phyloP scores from a whole-genome alignment of 2,888 invertebrate genomes.

The Seira musarum region DNA sequence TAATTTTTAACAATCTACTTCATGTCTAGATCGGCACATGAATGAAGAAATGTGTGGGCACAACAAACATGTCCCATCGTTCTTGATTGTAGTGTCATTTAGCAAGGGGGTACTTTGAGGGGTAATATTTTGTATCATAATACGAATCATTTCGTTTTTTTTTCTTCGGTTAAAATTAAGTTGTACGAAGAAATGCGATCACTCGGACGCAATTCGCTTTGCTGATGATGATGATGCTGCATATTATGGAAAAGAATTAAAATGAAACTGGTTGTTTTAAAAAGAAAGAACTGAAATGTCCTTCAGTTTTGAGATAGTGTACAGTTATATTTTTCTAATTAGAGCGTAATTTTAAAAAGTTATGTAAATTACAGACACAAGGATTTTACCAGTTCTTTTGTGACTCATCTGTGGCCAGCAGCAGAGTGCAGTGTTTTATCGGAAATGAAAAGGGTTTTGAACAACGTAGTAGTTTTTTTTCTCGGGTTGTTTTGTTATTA shows the following conservation, averaged over 20 bases:
- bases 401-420: background rate
- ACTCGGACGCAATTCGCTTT: too few relatives aligned
- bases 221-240: too few relatives aligned
- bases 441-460: background rate
- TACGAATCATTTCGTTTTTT: too few relatives aligned
- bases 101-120: conserved; percentile 56
- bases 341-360: conserved; percentile 9
- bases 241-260: too few relatives aligned
- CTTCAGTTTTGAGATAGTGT: conserved; percentile 47
- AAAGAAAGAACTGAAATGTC: conserved; percentile 32
- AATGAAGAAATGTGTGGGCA: too few relatives aligned
- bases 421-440: too few relatives aligned
- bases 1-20: background rate
- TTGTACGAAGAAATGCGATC: too few relatives aligned
- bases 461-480: background rate
- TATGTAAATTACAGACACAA: background rate
- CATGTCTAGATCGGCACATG: background rate
- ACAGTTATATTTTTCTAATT: conserved; percentile 59
- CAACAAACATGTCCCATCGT: background rate
- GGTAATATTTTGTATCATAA: too few relatives aligned
- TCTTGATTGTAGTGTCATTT: background rate
- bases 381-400: background rate
- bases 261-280: background rate
- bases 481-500: conserved; percentile 19
- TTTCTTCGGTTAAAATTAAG: too few relatives aligned